Evolutionary conservation across 2,113 vertebrate species (phyloP).

Genomic region (Engraulis encrasicolus): DNA sequence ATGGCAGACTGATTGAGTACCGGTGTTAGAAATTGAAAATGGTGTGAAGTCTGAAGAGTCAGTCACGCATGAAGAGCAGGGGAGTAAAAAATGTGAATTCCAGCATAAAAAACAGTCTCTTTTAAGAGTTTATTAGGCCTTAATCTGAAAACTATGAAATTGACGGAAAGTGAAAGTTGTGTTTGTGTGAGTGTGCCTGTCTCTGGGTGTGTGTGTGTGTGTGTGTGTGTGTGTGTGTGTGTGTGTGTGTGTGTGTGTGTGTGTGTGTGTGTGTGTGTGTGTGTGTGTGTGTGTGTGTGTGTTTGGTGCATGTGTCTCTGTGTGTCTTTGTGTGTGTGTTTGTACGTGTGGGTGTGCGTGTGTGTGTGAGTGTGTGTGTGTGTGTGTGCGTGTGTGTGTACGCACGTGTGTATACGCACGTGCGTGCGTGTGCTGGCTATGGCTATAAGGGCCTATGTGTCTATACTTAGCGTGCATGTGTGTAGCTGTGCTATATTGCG

Average conservation of each 20-base stretch:
- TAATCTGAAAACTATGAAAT: neutral
- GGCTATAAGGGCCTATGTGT: no score
- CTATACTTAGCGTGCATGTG: no score
- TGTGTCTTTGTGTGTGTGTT: no score
- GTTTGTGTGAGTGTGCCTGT: neutral
- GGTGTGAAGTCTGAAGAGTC: neutral
- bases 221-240: neutral
- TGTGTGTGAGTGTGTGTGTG: no score
- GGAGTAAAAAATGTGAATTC: neutral
- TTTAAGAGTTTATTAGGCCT: neutral
- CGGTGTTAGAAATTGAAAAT: conserved; percentile 1
- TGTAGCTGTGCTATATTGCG: neutral
- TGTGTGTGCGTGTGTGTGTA: no score
- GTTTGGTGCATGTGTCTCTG: no score
- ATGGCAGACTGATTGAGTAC: conserved; percentile 41
- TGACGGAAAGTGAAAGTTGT: neutral
- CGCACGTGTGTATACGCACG: no score
- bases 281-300: no score
- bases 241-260: neutral
- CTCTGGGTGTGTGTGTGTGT: neutral
- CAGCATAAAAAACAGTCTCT: neutral
- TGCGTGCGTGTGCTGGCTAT: no score
- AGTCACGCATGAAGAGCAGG: neutral
- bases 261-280: no score
- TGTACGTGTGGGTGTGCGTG: no score